Percentiles rank a stretch among this genome's conserved stretches.
Conservation (phyloP, 2,113 vertebrate genomes). For the Hepsetus odoe region DNA sequence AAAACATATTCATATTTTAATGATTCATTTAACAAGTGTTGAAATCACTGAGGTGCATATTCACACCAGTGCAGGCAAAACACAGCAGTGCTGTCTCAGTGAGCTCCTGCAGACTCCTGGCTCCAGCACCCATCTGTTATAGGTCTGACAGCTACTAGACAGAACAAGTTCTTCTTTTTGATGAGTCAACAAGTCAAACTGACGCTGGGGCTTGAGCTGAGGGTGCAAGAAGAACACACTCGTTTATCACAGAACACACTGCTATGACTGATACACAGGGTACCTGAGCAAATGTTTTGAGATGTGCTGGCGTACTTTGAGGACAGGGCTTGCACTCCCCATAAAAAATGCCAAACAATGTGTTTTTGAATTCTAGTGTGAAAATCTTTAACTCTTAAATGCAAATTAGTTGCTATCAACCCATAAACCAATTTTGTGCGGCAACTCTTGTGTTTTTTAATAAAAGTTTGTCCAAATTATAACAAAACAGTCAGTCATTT, state of each 20-base stretch:
- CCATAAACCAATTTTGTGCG: too few species aligned
- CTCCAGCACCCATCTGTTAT: constrained; percentile 27
- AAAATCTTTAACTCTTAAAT: background rate
- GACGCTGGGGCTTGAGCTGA: constrained; percentile 30
- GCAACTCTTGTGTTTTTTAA: too few species aligned
- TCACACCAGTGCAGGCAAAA: constrained; percentile 5
- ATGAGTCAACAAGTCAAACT: constrained; percentile 55
- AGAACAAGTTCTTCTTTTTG: constrained; percentile 52
- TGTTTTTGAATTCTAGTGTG: background rate
- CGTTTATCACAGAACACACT: constrained; percentile 39
- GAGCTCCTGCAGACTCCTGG: constrained; percentile 15
- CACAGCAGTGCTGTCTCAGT: background rate
- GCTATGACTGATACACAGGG: constrained; percentile 5
- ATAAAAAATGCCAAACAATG: background rate
- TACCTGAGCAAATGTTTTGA: constrained; percentile 38
- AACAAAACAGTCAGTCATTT: too few species aligned
- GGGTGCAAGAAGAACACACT: constrained; percentile 34
- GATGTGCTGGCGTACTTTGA: constrained; percentile 59
- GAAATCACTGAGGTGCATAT: background rate
- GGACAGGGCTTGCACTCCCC: background rate
- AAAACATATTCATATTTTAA: constrained; percentile 14
- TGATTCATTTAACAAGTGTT: background rate
- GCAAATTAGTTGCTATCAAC: too few species aligned
- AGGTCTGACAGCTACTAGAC: constrained; percentile 44
- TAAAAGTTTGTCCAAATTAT: too few species aligned